A percentile compares a stretch with the other conserved stretches of the same genome.
These are phyloP conservation scores for Heliangelus exortis DNA, from an alignment of 2,797 vertebrate genomes.

Conservation along the genomic window DNA sequence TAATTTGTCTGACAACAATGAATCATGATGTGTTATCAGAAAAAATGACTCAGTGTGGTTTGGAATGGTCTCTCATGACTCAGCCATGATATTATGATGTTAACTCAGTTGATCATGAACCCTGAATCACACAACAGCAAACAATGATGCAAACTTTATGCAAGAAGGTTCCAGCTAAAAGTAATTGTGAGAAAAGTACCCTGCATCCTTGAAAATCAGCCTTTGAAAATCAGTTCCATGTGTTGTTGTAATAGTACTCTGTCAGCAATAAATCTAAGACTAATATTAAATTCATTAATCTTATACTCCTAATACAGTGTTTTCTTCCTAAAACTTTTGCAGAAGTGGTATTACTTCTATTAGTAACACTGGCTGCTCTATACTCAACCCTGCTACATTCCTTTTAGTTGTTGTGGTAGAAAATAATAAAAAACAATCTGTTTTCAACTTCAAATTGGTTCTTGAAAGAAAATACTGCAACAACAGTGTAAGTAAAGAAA, in stretches of 20 bases:
- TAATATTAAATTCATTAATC: background rate
- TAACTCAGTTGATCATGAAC: background rate
- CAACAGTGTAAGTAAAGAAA: background rate
- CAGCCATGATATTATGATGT: conserved; percentile 5
- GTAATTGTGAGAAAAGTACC: background rate
- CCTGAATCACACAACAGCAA: background rate
- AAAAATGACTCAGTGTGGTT: conserved; percentile 18
- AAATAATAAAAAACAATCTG: background rate
- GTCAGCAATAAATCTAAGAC: background rate
- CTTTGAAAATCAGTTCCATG: background rate
- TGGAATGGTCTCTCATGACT: conserved; percentile 20
- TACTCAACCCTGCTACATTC: background rate
- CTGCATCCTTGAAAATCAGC: background rate
- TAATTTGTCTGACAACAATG: background rate
- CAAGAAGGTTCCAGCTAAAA: background rate
- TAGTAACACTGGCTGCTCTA: background rate
- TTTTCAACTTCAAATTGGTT: background rate
- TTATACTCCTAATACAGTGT: background rate
- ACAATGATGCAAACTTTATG: background rate
- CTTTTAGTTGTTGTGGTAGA: background rate
- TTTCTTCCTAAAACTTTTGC: background rate
- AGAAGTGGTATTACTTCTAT: background rate
- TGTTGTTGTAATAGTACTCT: background rate
- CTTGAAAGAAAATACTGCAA: background rate
- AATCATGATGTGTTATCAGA: conserved; percentile 5